Evolutionary conservation across 2,113 vertebrate genomes (phyloP).

Genomic region (Corythaixoides concolor): DNA sequence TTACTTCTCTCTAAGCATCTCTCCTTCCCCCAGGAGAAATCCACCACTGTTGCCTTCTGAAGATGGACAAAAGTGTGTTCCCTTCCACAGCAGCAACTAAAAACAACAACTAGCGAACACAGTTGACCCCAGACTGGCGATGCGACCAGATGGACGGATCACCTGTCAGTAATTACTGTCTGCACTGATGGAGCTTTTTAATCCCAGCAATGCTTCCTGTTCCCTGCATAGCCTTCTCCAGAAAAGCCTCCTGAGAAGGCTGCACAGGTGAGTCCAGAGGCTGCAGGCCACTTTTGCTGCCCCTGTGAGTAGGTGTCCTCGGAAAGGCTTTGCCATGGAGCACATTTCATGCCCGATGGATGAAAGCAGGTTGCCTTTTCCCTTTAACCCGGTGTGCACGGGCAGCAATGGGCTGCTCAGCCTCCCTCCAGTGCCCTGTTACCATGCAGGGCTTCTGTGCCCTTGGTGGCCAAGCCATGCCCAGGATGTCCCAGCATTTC

Average conservation of each 20-base stretch:
- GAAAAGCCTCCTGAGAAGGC: neutral
- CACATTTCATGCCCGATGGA: neutral
- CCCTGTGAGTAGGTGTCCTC: neutral
- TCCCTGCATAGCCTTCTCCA: neutral
- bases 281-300: neutral
- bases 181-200: neutral
- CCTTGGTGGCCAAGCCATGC: neutral
- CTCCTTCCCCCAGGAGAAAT: neutral
- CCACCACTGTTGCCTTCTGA: neutral
- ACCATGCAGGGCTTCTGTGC: neutral
- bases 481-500: neutral
- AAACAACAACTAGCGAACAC: neutral
- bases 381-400: rapidly evolving
- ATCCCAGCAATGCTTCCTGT: neutral
- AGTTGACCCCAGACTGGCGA: neutral
- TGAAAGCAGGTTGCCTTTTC: neutral
- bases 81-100: neutral
- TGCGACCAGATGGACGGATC: neutral
- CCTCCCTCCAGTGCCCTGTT: neutral
- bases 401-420: neutral
- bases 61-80: neutral
- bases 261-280: neutral
- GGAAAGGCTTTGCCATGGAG: neutral
- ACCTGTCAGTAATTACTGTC: neutral
- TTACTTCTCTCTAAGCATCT: neutral